Evolutionary conservation across 2,888 invertebrate species (phyloP), one percentile per base, ranked within the genome.

Genomic region (Melolontha melolontha): DNA sequence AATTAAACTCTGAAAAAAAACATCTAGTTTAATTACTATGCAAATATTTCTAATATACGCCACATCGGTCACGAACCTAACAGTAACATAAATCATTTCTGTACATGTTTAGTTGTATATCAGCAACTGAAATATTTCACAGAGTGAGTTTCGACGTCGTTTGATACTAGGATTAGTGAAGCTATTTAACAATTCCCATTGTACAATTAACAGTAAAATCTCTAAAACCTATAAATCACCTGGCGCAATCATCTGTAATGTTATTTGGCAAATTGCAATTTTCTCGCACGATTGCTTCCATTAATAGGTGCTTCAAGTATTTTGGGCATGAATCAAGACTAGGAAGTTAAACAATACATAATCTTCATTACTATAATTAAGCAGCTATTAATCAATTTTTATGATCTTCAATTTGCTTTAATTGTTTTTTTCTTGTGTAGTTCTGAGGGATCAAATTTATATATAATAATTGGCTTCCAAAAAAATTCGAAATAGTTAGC

Each of bases 291-390:
- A 64, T 16, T 47, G 34, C 17, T 27, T 29, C 39, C 16, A 11
- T 50, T 47, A 64, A 64, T 64, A 47, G 39, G 47, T 50, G 64
- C 50, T 29, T 10, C 29, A 34, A 50, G 39, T 63, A 63, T 64
- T 49, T 64, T 29, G 34, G 50, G 6, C 64, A 40, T 34, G 64
- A 40, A 50, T 49, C 17, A 64, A 49, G 47, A 16, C 50, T 50
- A 64, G 39, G 49, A 50, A 49, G 12, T 50, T 29, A 11, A 49
- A 39, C 11, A 50, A 50, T 64, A 34, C 47, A 64, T 16, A 49
- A 34, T 12, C 27, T 47, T 64, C 50, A 64, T 64, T 27, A 40
- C 64, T 50, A 39, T 64, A 50, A 64, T 64, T 64, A 64, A 14
- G 27, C 6, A 7, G 49, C 29, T 34, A 39, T 64, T 64, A 64